Evolutionary conservation across 2,113 vertebrate genomes (phyloP).

Genomic region (Syngnathus typhle): DNA sequence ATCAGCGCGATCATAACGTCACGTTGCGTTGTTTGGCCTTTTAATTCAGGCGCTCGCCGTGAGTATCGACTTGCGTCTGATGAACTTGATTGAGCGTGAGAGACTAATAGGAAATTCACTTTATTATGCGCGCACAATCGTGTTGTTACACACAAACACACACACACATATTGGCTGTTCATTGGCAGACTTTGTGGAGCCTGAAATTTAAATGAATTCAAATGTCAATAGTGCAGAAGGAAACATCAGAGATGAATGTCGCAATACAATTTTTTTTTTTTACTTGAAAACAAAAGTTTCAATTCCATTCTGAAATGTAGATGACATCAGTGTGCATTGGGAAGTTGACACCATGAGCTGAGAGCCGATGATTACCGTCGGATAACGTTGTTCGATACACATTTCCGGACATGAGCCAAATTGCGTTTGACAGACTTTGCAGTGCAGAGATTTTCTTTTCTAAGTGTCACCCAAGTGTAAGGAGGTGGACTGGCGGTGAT

Average conservation of each 20-base stretch:
- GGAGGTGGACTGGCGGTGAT: no score
- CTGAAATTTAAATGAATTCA: not conserved
- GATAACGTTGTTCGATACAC: not conserved
- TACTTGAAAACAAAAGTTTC: not conserved
- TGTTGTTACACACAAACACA: not conserved
- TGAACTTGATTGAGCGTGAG: conserved; percentile 56
- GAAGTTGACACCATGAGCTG: not conserved
- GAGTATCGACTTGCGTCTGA: conserved; percentile 58
- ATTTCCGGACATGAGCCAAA: not conserved
- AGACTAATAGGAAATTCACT: conserved; percentile 45
- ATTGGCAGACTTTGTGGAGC: conserved; percentile 9
- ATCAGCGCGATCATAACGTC: conserved; percentile 63
- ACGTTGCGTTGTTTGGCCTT: conserved; percentile 42
- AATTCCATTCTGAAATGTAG: not conserved
- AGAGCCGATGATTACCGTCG: not conserved
- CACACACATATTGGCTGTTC: not conserved
- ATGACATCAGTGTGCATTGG: not conserved
- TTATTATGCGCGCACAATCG: conserved; percentile 6
- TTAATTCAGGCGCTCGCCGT: conserved; percentile 48
- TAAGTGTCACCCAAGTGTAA: no score
- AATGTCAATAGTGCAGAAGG: not conserved
- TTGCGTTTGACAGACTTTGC: not conserved
- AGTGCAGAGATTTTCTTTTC: no score
- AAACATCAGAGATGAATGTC: not conserved
- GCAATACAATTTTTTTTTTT: not conserved